Evolutionary conservation across 2,113 vertebrate genomes (phyloP).

Genomic region (Erpornis zantholeuca): DNA sequence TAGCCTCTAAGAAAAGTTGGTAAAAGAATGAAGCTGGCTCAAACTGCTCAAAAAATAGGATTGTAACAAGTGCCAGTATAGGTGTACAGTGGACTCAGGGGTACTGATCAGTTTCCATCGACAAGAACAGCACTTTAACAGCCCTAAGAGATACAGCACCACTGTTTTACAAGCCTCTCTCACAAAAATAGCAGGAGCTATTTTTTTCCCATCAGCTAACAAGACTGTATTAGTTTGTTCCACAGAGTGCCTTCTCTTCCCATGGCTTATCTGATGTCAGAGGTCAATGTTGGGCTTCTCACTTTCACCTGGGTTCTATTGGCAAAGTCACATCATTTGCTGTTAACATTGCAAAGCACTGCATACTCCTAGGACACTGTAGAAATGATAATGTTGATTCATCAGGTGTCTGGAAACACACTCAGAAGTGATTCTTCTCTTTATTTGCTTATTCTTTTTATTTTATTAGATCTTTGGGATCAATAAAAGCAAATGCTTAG

Average conservation of each 20-base stretch:
- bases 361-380: background rate
- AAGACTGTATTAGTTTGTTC: background rate
- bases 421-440: background rate
- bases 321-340: background rate
- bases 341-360: background rate
- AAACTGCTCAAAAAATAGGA: background rate
- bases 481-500: slow-evolving; percentile 45
- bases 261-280: background rate
- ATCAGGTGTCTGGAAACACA: background rate
- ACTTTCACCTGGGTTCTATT: background rate
- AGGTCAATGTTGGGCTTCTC: background rate
- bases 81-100: background rate
- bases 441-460: background rate
- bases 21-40: background rate
- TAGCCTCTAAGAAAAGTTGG: background rate
- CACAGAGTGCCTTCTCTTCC: background rate
- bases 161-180: background rate
- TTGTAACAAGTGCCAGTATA: background rate
- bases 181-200: background rate
- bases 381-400: slow-evolving; percentile 8
- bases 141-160: background rate
- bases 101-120: background rate
- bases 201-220: background rate
- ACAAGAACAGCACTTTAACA: background rate
- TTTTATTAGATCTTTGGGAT: background rate